phyloP scores from a whole-genome alignment of 1,140 invertebrate species.

The Caenorhabditis elegans region DNA sequence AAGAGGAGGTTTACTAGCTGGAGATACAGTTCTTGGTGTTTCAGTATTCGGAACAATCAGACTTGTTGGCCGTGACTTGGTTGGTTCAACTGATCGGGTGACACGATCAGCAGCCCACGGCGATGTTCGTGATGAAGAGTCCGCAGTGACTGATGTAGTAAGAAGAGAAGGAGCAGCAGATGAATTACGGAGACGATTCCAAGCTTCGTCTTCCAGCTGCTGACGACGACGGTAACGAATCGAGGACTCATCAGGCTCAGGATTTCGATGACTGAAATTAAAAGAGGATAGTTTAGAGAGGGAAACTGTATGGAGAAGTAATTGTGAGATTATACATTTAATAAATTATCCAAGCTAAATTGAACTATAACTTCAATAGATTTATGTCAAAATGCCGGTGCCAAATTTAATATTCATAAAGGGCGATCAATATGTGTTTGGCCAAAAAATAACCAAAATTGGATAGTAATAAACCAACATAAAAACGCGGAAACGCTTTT shows the following conservation, averaged over 20 bases:
- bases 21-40: conserved; percentile 6
- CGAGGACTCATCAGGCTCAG: conserved; percentile 42
- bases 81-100: conserved; percentile 9
- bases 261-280: conserved; percentile 37
- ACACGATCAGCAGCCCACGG: conserved; percentile 12
- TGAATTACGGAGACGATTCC: conserved; percentile 44
- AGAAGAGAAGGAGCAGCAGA: conserved; percentile 31
- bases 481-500: no score
- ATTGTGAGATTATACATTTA: not conserved
- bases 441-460: no score
- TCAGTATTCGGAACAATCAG: conserved; percentile 8
- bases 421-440: no score
- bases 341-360: no score
- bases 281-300: not conserved
- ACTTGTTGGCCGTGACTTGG: not conserved
- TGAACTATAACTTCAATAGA: no score
- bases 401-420: no score
- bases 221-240: conserved; percentile 50
- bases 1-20: conserved; percentile 19
- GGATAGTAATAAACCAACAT: no score
- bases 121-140: conserved; percentile 9
- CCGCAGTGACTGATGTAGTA: not conserved
- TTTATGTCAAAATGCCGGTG: no score
- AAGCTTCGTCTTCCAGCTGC: conserved; percentile 53
- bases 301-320: not conserved